Base-by-base conservation (phyloP, 2,888 invertebrate genomes). In the Volucella zonaria region DNA sequence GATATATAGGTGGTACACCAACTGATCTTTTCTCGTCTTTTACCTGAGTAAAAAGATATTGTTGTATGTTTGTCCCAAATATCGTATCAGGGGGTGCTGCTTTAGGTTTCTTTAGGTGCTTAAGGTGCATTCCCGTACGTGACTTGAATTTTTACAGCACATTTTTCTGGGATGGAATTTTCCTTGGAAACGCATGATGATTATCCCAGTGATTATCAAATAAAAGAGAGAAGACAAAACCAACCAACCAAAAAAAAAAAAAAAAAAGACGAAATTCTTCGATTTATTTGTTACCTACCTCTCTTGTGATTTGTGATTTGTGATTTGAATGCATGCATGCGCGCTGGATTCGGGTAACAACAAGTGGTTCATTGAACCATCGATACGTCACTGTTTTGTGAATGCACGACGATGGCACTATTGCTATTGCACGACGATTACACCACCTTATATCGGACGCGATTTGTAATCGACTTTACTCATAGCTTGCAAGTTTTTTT, bases 181-280 rank as follows among this genome's bases (percentile, higher is more conserved):
- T 85, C 81, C 42, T 64, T 68, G 76, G 85, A 85, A 83, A 81
- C 43, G 61, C 47, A 15, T 68, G 76, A 81, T 81, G 85, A 85
- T 85, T 85, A 81, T 85, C 85, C 31, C 85, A 81, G 76, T 81
- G 85, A 85, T 85, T 85, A 85, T 85, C 85, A 71, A 85, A 77
- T 80, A 77, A 85, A 31, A 31, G 31, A 31, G 31, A 31, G 31
- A 31, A 31, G 6, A 31, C 31, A 31, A 31, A 31, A 31, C 31
- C 31, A 31, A 31, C 31, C 31, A 31, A 23, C 2, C 2, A 23
- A 23, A 23, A 23, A 23, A 23, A 23, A 23, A 23, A 23, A 6
- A 31, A 31, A 31, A 31, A 6, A 31, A 31, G 31, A 31, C 6
- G 31, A 31, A 79, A 75, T 81, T 81, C 64, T 85, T 85, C 85